A percentile compares a stretch with the other conserved stretches of the same genome.
Evolutionary conservation across 2,797 vertebrate species (phyloP).

Genomic region (Sardinella longiceps): DNA sequence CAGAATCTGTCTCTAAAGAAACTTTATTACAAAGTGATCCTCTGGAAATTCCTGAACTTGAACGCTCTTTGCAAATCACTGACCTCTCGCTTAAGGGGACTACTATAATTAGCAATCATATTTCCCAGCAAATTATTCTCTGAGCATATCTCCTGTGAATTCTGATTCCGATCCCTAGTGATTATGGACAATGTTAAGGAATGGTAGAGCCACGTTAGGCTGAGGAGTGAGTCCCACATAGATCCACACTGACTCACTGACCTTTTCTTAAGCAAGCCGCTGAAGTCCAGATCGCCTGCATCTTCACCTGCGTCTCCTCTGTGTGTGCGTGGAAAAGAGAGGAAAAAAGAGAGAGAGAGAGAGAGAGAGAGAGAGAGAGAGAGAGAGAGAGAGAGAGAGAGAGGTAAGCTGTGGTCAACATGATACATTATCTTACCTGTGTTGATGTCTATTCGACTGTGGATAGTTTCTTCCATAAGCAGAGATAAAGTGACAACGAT

Average conservation of each 20-base stretch:
- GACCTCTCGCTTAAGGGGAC: slow-evolving; percentile 1
- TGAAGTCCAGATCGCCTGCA: slow-evolving; percentile 89
- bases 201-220: neutral
- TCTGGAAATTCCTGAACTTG: slow-evolving; percentile 15
- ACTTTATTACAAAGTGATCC: neutral
- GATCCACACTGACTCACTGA: slow-evolving; percentile 50
- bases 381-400: neutral
- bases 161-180: neutral
- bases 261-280: slow-evolving; percentile 89
- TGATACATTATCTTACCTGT: neutral
- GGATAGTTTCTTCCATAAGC: neutral
- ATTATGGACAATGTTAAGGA: neutral
- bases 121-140: slow-evolving; percentile 3
- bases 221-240: neutral
- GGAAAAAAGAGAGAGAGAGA: neutral
- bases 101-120: slow-evolving; percentile 22
- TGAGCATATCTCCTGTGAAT: neutral
- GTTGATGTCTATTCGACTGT: neutral
- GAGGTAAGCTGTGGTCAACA: neutral
- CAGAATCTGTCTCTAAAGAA: neutral
- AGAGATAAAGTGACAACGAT: neutral
- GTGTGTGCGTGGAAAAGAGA: slow-evolving; percentile 36
- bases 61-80: neutral
- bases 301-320: slow-evolving; percentile 79
- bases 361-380: neutral